Evolutionary conservation across 2,797 vertebrate species (phyloP).

Genomic region (Erithacus rubecula): DNA sequence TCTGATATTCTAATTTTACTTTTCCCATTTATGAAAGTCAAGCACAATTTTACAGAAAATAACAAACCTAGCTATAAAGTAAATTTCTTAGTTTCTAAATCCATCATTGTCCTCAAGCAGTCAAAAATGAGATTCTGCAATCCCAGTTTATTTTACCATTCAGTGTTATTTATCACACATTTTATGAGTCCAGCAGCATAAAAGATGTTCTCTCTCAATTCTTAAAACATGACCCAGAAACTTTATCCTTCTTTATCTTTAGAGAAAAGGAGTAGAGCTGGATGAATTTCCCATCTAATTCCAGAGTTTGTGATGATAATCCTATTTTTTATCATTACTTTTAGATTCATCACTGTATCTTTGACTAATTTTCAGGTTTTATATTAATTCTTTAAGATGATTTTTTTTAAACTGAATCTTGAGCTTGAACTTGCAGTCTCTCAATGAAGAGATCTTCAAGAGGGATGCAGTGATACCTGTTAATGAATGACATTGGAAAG

Average conservation of each 20-base stretch:
- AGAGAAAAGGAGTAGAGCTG: background rate
- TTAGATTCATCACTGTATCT: background rate
- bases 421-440: background rate
- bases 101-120: background rate
- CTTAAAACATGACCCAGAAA: background rate
- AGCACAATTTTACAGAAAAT: conserved; percentile 17
- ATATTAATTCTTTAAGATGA: background rate
- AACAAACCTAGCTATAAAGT: background rate
- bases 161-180: background rate
- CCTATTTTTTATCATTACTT: background rate
- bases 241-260: background rate
- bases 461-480: background rate
- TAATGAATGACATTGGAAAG: background rate
- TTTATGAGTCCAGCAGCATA: background rate
- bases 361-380: background rate
- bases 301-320: background rate
- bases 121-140: background rate
- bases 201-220: background rate
- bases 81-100: background rate
- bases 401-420: background rate
- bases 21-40: background rate
- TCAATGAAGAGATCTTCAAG: background rate
- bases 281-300: background rate
- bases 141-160: background rate
- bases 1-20: background rate